Percentiles rank a stretch among this genome's conserved stretches.
Conservation (phyloP, 2,888 invertebrate genomes). For the Melipona beecheii region DNA sequence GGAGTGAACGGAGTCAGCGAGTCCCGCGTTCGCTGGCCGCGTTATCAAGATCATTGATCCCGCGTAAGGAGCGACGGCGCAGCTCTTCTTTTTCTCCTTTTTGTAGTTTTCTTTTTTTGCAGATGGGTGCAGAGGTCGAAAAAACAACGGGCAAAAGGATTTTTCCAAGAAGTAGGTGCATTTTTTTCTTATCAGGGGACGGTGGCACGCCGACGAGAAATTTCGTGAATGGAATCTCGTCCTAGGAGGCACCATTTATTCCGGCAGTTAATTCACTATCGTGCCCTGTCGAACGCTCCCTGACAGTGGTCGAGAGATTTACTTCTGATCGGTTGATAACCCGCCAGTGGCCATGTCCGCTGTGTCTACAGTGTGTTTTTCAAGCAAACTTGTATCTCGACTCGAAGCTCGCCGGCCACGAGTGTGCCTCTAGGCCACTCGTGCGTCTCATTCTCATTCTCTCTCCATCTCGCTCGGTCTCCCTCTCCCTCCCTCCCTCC, state of each 20-base stretch:
- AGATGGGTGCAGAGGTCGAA: constrained; percentile 4
- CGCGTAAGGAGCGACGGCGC: constrained; percentile 24
- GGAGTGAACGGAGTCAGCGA: constrained; percentile 11
- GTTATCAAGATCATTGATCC: constrained; percentile 58
- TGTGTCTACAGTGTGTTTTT: constrained; percentile 76
- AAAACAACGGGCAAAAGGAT: constrained; percentile 23
- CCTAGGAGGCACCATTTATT: constrained; percentile 75
- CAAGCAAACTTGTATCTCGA: constrained; percentile 64
- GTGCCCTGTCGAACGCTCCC: constrained; percentile 71
- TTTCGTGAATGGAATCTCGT: constrained; percentile 71
- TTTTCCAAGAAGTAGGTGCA: constrained; percentile 56
- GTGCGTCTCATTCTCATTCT: background rate
- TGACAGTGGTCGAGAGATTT: constrained; percentile 72
- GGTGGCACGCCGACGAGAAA: constrained; percentile 52
- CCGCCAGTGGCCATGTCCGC: constrained; percentile 78
- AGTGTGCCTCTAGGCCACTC: constrained; percentile 64
- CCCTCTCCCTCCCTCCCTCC: background rate
- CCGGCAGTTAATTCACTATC: constrained; percentile 78
- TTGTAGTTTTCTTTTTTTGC: background rate
- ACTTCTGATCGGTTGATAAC: constrained; percentile 78
- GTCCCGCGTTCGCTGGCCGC: constrained; percentile 45
- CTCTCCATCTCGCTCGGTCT: background rate
- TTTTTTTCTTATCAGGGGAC: constrained; percentile 56
- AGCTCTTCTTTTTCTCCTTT: background rate
- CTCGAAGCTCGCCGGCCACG: constrained; percentile 55